Evolutionary conservation across 2,888 invertebrate genomes (phyloP), one percentile per base, ranked within the genome.

Genomic region (Caradrina clavipalpis): DNA sequence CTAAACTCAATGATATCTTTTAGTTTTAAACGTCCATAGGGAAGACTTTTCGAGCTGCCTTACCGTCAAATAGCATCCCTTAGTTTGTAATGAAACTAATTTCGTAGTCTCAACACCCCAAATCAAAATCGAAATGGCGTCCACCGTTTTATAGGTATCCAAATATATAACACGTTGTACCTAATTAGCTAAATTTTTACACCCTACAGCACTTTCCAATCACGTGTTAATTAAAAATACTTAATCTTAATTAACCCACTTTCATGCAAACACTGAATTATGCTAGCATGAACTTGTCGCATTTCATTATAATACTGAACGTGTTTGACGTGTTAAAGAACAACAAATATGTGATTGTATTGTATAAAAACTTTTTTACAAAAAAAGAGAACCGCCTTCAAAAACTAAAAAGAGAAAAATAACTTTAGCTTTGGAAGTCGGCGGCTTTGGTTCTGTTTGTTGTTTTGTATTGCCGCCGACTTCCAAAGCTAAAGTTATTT

Each of bases 161-260:
- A 19, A 15, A 49, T 19, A 13, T 5, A 22, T 47, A 39, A 13
- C n/a, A 55, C 31, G 22, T 47, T 56, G 64, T 51, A 67, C 22
- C 35, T 26, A 54, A 70, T 62, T 60, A 21, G 64, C 51, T 64
- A 57, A 26, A 13, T 54, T 57, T 56, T 67, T 45, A 69, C 76
- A 51, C 63, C 51, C 10, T 54, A 39, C 62, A 81, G 42, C 67
- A 74, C 81, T 78, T 75, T 81, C 56, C 65, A 73, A 81, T 78
- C 55, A 57, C 22, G 17, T 10, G 45, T 11, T 76, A 79, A 81
- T 76, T 81, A 81, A 78, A 79, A 78, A 78, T 69, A 78, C 65
- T 81, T 75, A 61, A 69, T 79, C 59, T 60, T 79, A 76, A 81
- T 81, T 82, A 81, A 82, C 82, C 81, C 50, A 80, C 57, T 80